These are phyloP conservation scores for Benthosema pterotum DNA, from an alignment of 2,797 vertebrate species.

Conservation along the genomic window DNA sequence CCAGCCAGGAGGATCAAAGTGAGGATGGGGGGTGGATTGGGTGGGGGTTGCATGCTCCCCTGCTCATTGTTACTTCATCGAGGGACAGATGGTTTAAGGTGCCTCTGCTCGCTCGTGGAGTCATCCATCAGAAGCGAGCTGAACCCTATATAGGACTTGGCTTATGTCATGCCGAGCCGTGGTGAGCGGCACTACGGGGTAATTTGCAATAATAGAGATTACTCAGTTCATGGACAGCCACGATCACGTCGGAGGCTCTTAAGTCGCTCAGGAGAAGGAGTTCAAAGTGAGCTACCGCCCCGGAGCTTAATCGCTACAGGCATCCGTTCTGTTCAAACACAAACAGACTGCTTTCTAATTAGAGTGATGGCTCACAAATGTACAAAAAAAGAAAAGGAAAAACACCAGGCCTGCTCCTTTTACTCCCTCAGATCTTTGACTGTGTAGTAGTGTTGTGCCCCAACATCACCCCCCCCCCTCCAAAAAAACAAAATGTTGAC, in stretches of 20 bases:
- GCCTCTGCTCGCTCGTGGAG: constrained; percentile 54
- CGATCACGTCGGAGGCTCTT: constrained; percentile 52
- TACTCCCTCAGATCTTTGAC: constrained; percentile 1
- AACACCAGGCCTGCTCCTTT: constrained; percentile 15
- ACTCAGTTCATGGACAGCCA: constrained; percentile 58
- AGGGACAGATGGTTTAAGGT: constrained; percentile 56
- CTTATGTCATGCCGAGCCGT: constrained; percentile 51
- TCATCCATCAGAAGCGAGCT: constrained; percentile 65
- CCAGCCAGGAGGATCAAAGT: constrained; percentile 73
- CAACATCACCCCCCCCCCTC: background rate
- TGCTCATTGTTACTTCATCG: constrained; percentile 57
- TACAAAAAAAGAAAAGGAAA: constrained; percentile 21
- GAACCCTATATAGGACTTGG: constrained; percentile 46
- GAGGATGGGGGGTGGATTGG: background rate
- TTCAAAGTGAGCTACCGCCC: constrained; percentile 61
- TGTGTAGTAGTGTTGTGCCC: constrained; percentile 2
- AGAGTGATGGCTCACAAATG: constrained; percentile 36
- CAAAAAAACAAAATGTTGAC: constrained; percentile 22
- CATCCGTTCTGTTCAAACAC: constrained; percentile 50
- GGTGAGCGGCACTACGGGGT: constrained; percentile 52
- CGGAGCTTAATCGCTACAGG: constrained; percentile 31
- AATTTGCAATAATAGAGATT: constrained; percentile 68
- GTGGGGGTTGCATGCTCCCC: constrained; percentile 17
- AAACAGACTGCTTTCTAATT: constrained; percentile 49
- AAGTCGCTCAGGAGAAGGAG: constrained; percentile 48